Percentiles rank a stretch among this genome's conserved stretches.
Evolutionary conservation across 2,888 invertebrate species (phyloP).

Genomic region (Epistrophella euchroma): DNA sequence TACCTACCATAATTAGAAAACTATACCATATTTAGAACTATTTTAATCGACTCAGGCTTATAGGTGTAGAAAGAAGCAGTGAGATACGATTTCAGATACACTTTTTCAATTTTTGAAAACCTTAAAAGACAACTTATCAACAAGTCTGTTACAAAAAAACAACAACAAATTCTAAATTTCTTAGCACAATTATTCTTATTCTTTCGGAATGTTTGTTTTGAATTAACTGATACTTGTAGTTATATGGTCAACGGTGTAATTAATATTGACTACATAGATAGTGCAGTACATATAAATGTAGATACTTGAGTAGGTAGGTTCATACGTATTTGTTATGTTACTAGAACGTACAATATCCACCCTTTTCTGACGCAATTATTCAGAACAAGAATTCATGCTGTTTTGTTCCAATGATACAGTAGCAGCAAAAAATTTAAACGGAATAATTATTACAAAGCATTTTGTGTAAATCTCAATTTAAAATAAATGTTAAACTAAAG

Average conservation of each 20-base stretch:
- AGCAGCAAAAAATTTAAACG: background rate
- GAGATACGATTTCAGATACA: too few species aligned
- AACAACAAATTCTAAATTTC: background rate
- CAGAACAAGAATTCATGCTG: slow-evolving; percentile 21
- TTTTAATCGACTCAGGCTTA: too few species aligned
- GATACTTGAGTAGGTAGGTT: background rate
- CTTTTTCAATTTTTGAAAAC: too few species aligned
- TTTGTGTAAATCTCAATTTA: background rate
- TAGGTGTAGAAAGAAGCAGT: too few species aligned
- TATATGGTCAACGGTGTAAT: background rate
- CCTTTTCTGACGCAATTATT: slow-evolving; percentile 58
- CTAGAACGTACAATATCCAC: slow-evolving; percentile 30
- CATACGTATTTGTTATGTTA: background rate
- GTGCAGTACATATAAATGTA: background rate
- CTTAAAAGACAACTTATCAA: too few species aligned
- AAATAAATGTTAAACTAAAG: too few species aligned
- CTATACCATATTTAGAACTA: too few species aligned
- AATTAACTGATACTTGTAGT: background rate
- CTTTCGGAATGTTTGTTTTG: background rate
- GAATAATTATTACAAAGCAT: background rate
- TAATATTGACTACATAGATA: background rate
- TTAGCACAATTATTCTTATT: background rate
- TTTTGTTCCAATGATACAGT: slow-evolving; percentile 6
- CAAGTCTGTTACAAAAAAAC: background rate
- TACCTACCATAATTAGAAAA: too few species aligned